Evolutionary conservation across 1,140 invertebrate genomes (phyloP).

Genomic region (Dendroctonus ponderosae): DNA sequence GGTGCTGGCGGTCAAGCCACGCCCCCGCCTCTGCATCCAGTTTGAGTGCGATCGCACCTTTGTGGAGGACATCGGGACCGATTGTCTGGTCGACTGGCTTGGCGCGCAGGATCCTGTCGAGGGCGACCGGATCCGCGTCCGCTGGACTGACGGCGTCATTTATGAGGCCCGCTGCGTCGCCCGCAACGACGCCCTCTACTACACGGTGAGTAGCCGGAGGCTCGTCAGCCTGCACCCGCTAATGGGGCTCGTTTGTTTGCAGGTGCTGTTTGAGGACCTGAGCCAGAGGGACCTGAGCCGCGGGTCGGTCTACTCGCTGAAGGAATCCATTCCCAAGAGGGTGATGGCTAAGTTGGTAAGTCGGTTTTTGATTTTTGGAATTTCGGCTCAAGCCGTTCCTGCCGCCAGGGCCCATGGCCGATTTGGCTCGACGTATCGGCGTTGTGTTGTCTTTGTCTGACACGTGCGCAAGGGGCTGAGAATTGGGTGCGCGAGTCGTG

Average conservation of each 20-base stretch:
- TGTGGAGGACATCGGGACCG: conserved; percentile 60
- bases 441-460: not conserved
- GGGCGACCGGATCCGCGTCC: conserved; percentile 54
- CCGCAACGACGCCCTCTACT: conserved; percentile 55
- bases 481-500: not conserved
- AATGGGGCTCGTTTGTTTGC: conserved; percentile 30
- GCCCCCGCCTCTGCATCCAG: conserved; percentile 60
- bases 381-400: conserved; percentile 10
- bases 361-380: conserved; percentile 26
- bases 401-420: not conserved
- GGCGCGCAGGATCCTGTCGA: conserved; percentile 23
- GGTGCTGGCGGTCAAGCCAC: conserved; percentile 54
- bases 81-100: conserved; percentile 51
- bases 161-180: conserved; percentile 62
- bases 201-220: conserved; percentile 53
- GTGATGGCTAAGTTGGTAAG: conserved; percentile 56
- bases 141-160: conserved; percentile 61
- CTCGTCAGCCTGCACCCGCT: not conserved
- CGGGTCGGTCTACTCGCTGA: conserved; percentile 53
- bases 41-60: conserved; percentile 64
- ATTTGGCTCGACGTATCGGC: not conserved
- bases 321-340: conserved; percentile 56
- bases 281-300: conserved; percentile 51
- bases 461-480: not conserved
- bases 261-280: conserved; percentile 57